These are phyloP conservation scores for Ephialtes manifestator DNA, from an alignment of 2,888 invertebrate genomes.

Conservation along the genomic window DNA sequence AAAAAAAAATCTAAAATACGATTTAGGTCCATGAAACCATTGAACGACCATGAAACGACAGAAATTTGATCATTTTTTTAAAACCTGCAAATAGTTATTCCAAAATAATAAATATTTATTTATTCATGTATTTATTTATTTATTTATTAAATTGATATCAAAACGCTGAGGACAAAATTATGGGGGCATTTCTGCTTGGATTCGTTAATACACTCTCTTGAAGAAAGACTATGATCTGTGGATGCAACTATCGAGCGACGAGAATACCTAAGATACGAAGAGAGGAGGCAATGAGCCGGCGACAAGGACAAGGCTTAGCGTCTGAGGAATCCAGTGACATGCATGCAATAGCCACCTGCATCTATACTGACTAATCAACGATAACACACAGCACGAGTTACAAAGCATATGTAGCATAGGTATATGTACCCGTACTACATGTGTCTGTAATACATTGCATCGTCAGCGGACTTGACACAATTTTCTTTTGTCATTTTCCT, in stretches of 20 bases:
- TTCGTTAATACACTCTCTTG: no score
- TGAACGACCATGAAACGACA: no score
- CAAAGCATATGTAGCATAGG: constrained; percentile 13
- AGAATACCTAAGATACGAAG: not conserved
- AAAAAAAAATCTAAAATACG: no score
- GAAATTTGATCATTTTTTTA: no score
- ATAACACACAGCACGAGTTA: not conserved
- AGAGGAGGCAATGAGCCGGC: constrained; percentile 1
- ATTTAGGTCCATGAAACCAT: no score
- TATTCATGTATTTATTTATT: no score
- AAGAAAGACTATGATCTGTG: not conserved
- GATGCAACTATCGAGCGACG: not conserved
- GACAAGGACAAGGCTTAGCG: not conserved
- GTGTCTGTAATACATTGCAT: not conserved
- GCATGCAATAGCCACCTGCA: constrained; percentile 39
- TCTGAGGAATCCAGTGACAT: constrained; percentile 14
- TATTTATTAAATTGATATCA: no score
- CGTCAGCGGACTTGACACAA: constrained; percentile 78
- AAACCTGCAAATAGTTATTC: no score
- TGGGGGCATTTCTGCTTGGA: no score
- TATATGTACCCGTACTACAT: not conserved
- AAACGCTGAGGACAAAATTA: no score
- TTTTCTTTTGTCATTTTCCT: constrained; percentile 77
- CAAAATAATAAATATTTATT: no score
- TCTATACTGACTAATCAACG: constrained; percentile 6